These are phyloP conservation scores for Plectus sambesii DNA, from an alignment of 1,140 invertebrate genomes.

Conservation along the genomic window DNA sequence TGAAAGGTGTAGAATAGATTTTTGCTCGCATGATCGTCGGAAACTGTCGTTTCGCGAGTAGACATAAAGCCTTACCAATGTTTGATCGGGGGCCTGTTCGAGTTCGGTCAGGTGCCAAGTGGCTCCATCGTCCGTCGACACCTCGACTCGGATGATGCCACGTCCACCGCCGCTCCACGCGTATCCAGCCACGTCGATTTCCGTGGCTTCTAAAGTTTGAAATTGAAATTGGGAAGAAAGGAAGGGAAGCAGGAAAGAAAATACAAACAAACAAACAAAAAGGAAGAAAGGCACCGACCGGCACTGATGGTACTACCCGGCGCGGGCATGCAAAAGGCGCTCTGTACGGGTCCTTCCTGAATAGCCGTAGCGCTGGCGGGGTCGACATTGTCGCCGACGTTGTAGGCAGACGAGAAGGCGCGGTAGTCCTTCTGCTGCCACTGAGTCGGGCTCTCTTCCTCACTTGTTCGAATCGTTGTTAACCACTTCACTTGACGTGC, in stretches of 20 bases:
- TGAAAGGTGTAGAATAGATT: too few species aligned
- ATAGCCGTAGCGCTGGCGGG: slow-evolving; percentile 74
- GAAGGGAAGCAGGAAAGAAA: slow-evolving; percentile 3
- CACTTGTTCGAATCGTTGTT: slow-evolving; percentile 61
- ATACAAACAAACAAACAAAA: slow-evolving; percentile 3
- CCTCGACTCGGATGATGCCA: slow-evolving; percentile 67
- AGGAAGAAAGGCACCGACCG: slow-evolving; percentile 3
- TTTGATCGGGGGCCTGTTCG: slow-evolving; percentile 51
- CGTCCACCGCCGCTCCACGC: slow-evolving; percentile 91
- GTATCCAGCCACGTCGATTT: slow-evolving; percentile 73
- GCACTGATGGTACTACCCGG: slow-evolving; percentile 28
- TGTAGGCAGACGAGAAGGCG: slow-evolving; percentile 71
- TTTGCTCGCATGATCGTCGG: slow-evolving; percentile 40
- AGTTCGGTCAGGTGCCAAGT: slow-evolving; percentile 71
- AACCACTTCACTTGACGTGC: slow-evolving; percentile 57
- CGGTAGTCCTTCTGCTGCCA: slow-evolving; percentile 96
- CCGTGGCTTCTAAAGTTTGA: slow-evolving; percentile 54
- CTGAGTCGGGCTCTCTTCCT: slow-evolving; percentile 74
- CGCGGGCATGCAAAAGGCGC: slow-evolving; percentile 72
- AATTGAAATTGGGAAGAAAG: background rate
- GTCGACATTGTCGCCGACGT: slow-evolving; percentile 74
- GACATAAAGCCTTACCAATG: slow-evolving; percentile 45
- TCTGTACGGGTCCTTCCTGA: slow-evolving; percentile 83
- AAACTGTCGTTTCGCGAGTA: slow-evolving; percentile 24
- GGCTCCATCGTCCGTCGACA: slow-evolving; percentile 67